Evolutionary conservation across 2,113 vertebrate genomes (phyloP).

Genomic region (Orthonyx spaldingii): DNA sequence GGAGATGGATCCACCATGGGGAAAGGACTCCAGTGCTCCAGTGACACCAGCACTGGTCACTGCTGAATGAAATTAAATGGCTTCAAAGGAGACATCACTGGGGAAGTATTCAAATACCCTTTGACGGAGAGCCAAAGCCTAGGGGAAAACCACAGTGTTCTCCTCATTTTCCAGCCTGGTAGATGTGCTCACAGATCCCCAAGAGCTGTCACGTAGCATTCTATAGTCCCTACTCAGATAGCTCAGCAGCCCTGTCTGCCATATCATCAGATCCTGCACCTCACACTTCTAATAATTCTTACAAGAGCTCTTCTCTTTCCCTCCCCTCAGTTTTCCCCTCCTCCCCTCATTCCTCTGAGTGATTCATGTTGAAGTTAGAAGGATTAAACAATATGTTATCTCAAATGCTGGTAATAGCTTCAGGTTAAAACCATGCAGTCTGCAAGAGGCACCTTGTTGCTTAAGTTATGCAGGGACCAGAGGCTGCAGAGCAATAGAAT

Average conservation of each 20-base stretch:
- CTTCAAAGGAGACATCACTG: background rate
- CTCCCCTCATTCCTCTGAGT: constrained; percentile 49
- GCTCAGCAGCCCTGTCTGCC: background rate
- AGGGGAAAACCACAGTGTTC: background rate
- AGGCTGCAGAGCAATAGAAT: constrained; percentile 28
- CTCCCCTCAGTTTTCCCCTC: background rate
- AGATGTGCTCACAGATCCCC: background rate
- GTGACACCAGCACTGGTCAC: background rate
- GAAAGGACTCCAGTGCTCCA: background rate
- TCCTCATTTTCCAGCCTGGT: background rate
- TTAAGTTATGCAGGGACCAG: constrained; percentile 63
- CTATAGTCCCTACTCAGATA: background rate
- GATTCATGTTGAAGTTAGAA: constrained; percentile 66
- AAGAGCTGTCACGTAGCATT: background rate
- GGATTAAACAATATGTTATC: constrained; percentile 64
- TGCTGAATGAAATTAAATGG: background rate
- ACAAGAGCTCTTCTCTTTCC: background rate
- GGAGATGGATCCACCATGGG: background rate
- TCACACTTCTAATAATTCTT: constrained; percentile 38
- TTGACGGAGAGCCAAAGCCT: background rate
- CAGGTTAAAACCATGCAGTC: constrained; percentile 47
- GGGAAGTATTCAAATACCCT: background rate
- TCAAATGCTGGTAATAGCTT: constrained; percentile 47
- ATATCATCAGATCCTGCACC: constrained; percentile 27
- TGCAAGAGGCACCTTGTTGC: constrained; percentile 47